phyloP scores from a whole-genome alignment of 37 sponge, comb jelly and placozoan species.

The Amphimedon queenslandica region DNA sequence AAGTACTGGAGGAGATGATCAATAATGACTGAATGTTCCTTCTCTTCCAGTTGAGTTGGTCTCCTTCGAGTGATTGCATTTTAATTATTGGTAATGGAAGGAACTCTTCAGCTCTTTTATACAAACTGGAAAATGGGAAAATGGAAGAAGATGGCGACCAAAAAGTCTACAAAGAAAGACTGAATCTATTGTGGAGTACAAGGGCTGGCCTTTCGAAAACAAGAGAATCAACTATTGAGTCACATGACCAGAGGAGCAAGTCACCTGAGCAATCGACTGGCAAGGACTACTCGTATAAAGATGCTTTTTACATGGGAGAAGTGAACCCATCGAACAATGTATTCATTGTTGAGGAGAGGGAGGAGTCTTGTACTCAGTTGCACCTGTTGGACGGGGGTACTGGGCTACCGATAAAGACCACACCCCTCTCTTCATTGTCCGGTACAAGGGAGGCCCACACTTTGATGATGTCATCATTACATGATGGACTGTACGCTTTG shows the following conservation, averaged over 20 bases:
- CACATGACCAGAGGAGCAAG: not conserved
- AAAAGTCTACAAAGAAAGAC: no score
- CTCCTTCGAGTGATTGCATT: conserved; percentile 30
- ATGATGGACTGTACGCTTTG: conserved; percentile 29
- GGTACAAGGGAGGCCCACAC: not conserved
- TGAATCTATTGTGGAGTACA: conserved; percentile 33
- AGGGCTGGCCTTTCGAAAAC: not conserved
- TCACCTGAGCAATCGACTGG: conserved; percentile 7
- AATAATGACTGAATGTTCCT: not conserved
- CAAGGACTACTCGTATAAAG: conserved; percentile 11
- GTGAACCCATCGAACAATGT: conserved; percentile 22
- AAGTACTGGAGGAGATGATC: no score
- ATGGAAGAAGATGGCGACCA: no score
- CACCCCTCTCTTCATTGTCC: not conserved
- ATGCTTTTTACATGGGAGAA: conserved; percentile 50
- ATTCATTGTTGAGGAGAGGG: conserved; percentile 33
- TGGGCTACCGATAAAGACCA: conserved; percentile 16
- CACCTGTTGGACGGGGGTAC: conserved; percentile 15
- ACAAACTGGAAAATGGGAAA: not conserved
- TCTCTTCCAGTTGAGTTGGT: conserved; percentile 53
- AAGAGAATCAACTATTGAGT: not conserved
- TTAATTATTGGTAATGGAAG: conserved; percentile 53
- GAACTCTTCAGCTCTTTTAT: conserved; percentile 42
- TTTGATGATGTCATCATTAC: conserved; percentile 17
- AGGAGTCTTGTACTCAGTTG: conserved; percentile 1